Base-by-base conservation (phyloP, 2,888 invertebrate species). In the Ophion obscuratus region DNA sequence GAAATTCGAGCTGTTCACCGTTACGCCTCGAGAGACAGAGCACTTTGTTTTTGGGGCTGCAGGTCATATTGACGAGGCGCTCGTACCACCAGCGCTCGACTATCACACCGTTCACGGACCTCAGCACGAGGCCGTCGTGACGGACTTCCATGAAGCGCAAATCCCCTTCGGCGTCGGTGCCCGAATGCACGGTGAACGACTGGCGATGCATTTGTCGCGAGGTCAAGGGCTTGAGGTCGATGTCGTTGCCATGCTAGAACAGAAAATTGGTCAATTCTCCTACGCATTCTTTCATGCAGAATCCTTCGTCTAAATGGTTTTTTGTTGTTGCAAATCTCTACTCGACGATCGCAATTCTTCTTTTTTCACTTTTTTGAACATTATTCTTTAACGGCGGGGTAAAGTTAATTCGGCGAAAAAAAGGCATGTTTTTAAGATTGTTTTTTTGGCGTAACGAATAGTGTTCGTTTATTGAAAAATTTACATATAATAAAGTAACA, bases 1-100 rank as follows among this genome's bases (percentile, higher is more conserved):
- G 99, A 88, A 99, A 96, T 92, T 98, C 98, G 7, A 99, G 99
- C 93, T 99, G 98, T 4, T 98, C 98, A 2, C 98, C 99, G 92
- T 98, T 98, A 90, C 98, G 96, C 91, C 99, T 96, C 99, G 99
- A 99, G 85, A 99, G 96, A 94, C 99, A 99, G 88, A 99, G 95
- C 11, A 99, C 97, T 94, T 98, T 98, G 92, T 99, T 99, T 95
- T 99, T 99, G 0, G 99, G 99, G 90, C 99, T 99, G 94, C 99
- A 99, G 0, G 99, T 99, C 99, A 99, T 99, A 94, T 99, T 99
- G 78, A 99, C 99, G 78, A 99, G 95, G 79, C 99, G 96, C 94
- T 99, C 99, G 94, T 98, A 99, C 99, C 99, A 99, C 99, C 99
- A 99, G 66, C 99, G 96, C 92, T 98, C 98, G 64, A 98, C 96